Evolutionary conservation across 2,113 vertebrate genomes (phyloP), one percentile per base, ranked within the genome.

Genomic region (Anhinga anhinga): DNA sequence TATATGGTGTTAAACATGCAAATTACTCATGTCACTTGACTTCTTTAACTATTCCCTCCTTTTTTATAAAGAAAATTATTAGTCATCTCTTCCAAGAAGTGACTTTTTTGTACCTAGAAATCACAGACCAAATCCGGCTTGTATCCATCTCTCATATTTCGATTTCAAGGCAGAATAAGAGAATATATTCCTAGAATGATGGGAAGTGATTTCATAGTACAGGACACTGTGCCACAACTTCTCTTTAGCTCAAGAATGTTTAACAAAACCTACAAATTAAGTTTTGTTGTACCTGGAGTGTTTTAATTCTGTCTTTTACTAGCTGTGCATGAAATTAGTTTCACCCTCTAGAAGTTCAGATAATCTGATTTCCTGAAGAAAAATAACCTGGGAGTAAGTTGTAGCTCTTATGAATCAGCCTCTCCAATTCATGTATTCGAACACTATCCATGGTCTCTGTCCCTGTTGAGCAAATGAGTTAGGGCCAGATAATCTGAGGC

Each of bases 181-280:
- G 6, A 87, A 84, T 87, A 82, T 89, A 87, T 85, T 94, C 65
- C 77, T 84, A 91, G 86, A 95, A 74, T 17, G 59, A 79, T 55
- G 34, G 61, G 26, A 91, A 84, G 66, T 76, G 16, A 93, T 86
- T 38, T 95, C 89, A 78, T 55, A 78, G 36, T 63, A 63, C 17
- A 88, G n/a, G 58, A 67, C 0, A 2, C 29, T 53, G 19, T 69
- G 77, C 76, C 81, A 89, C 61, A 78, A 78, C 26, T 89, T 81
- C 40, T 56, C 42, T 62, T 63, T 44, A 83, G 27, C 55, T 73
- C 0, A 0, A 90, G 16, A 86, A 78, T 34, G 4, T 81, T 78
- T 76, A 74, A 56, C 34, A 78, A 84, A 36, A 29, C 50, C 45
- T 62, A 55, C 7, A 94, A 89, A 86, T 81, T 71, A n/a, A 25